Conservation (phyloP, 2,888 invertebrate genomes). For the Hemicrepidius hirtus region DNA sequence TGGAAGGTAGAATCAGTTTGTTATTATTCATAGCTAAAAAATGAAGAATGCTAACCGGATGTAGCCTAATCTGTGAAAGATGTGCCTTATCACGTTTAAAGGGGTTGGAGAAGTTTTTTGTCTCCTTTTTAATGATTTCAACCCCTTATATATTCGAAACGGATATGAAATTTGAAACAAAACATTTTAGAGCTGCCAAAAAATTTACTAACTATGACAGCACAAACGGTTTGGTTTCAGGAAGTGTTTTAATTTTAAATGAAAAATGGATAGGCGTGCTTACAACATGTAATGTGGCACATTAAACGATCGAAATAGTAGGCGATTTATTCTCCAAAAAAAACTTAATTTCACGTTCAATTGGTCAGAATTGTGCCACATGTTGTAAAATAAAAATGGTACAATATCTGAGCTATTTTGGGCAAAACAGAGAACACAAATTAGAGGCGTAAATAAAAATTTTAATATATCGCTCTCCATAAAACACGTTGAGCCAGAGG, state of each 20-base stretch:
- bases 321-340: slow-evolving; percentile 5
- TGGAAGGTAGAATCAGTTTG: slow-evolving; percentile 44
- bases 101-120: slow-evolving; percentile 48
- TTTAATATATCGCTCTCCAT: slow-evolving; percentile 41
- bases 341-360: slow-evolving; percentile 26
- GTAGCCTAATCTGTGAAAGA: slow-evolving; percentile 57
- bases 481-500: slow-evolving; percentile 38
- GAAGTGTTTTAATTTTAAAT: slow-evolving; percentile 36
- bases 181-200: slow-evolving; percentile 28
- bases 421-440: slow-evolving; percentile 38
- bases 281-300: slow-evolving; percentile 26
- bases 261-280: slow-evolving; percentile 41
- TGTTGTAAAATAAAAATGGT: slow-evolving; percentile 2
- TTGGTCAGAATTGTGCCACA: slow-evolving; percentile 25
- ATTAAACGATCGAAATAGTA: slow-evolving; percentile 37
- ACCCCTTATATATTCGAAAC: slow-evolving; percentile 42
- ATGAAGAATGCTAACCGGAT: slow-evolving; percentile 56
- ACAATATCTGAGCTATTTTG: slow-evolving; percentile 36
- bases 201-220: slow-evolving; percentile 8
- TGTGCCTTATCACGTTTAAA: slow-evolving; percentile 54
- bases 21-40: slow-evolving; percentile 55
- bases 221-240: slow-evolving; percentile 15
- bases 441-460: slow-evolving; percentile 38
- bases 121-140: slow-evolving; percentile 30
- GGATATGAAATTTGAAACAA: slow-evolving; percentile 54